Percentiles rank a stretch among this genome's conserved stretches.
Evolutionary conservation across 2,113 vertebrate genomes (phyloP).

Genomic region (Upupa epops): DNA sequence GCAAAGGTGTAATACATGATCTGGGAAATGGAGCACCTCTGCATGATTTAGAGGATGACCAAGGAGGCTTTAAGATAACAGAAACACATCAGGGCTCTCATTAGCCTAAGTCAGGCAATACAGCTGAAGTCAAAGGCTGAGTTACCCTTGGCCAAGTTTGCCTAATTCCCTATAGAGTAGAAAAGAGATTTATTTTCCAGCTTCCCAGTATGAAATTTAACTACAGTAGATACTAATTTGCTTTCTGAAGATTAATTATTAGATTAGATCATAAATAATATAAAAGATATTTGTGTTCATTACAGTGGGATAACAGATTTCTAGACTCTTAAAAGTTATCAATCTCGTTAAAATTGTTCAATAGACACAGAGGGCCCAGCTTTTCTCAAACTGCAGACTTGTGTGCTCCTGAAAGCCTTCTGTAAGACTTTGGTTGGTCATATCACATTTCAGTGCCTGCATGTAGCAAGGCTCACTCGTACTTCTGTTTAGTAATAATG

Average conservation of each 20-base stretch:
- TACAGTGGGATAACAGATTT: background rate
- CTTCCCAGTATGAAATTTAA: background rate
- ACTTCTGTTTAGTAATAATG: background rate
- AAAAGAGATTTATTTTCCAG: background rate
- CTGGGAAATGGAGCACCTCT: background rate
- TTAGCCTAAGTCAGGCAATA: background rate
- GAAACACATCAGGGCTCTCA: background rate
- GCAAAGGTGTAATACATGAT: background rate
- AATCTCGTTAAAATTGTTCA: background rate
- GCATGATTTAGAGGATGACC: background rate
- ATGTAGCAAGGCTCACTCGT: background rate
- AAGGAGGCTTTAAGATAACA: background rate
- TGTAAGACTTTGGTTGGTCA: background rate
- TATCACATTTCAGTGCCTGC: background rate
- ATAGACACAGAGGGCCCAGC: background rate
- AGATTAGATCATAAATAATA: background rate
- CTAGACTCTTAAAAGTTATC: background rate
- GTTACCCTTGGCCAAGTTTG: background rate
- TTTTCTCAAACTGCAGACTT: background rate
- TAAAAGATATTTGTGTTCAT: background rate
- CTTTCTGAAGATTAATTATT: background rate
- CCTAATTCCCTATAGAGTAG: background rate
- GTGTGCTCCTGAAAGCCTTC: background rate
- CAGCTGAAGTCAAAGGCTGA: background rate
- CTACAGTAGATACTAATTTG: background rate